Percentiles rank a stretch among this genome's conserved stretches.
phyloP scores from a whole-genome alignment of 35 echinoderm and acorn worm species.

The Stichopus chloronotus region DNA sequence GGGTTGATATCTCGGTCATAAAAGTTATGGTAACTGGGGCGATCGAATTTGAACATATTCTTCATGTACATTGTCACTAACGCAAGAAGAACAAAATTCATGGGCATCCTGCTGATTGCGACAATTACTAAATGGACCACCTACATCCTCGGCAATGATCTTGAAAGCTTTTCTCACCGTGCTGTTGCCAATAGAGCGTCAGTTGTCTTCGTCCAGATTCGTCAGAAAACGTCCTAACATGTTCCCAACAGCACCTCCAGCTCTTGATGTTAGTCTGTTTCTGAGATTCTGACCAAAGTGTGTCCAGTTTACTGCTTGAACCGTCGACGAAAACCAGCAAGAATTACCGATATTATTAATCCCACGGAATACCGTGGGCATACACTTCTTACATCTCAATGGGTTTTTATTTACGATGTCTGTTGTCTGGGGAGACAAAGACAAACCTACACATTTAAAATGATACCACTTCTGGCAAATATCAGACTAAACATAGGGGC shows the following conservation, averaged over 20 bases:
- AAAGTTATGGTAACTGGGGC: background rate
- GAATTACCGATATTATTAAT: constrained; percentile 27
- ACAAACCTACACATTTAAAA: constrained; percentile 10
- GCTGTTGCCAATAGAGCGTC: background rate
- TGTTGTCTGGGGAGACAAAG: background rate
- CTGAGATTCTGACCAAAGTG: background rate
- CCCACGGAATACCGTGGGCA: background rate
- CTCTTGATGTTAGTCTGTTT: background rate
- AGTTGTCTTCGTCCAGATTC: background rate
- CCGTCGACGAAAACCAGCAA: background rate
- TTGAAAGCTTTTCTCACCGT: background rate
- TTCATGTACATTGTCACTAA: background rate
- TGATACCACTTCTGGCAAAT: constrained; percentile 5
- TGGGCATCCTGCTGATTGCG: background rate
- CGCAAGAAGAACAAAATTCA: background rate
- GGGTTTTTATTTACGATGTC: background rate
- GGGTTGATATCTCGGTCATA: background rate
- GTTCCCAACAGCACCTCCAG: background rate
- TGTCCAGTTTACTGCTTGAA: background rate
- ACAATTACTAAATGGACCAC: background rate
- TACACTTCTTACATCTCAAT: background rate
- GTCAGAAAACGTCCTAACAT: background rate
- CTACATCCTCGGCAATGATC: background rate
- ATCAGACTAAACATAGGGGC: background rate
- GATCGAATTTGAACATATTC: background rate